Percentiles rank a stretch among this genome's conserved stretches.
Conservation (phyloP, 2,888 invertebrate genomes). For the Acrocera orbiculus region DNA sequence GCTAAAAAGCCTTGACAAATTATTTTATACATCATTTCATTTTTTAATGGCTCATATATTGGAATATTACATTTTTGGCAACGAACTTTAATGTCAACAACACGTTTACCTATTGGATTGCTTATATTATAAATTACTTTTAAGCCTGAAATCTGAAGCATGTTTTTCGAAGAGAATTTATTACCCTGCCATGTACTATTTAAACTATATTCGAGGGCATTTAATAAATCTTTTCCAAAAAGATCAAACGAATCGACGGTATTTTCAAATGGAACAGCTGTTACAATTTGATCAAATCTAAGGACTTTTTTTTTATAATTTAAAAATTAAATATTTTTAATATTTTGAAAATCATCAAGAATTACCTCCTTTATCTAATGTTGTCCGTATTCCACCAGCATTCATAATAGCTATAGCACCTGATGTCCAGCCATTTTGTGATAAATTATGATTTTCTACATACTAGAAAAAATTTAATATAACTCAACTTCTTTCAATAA, state of each 20-base stretch:
- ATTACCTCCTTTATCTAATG: constrained; percentile 45
- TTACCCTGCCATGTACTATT: constrained; percentile 24
- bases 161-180: constrained; percentile 33
- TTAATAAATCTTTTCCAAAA: constrained; percentile 43
- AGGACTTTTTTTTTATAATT: constrained; percentile 35
- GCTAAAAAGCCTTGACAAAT: constrained; percentile 42
- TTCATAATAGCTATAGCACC: constrained; percentile 50
- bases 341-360: neutral
- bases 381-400: constrained; percentile 50
- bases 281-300: constrained; percentile 49
- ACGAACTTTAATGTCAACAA: constrained; percentile 36
- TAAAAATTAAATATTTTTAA: neutral
- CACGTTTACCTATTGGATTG: constrained; percentile 39
- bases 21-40: constrained; percentile 41
- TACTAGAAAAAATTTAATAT: constrained; percentile 1
- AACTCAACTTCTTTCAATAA: too few relatives aligned
- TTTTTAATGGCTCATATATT: constrained; percentile 39
- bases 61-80: constrained; percentile 50
- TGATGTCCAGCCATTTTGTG: constrained; percentile 41
- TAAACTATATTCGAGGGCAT: constrained; percentile 42
- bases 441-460: constrained; percentile 26
- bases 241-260: constrained; percentile 51
- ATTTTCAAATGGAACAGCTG: constrained; percentile 61
- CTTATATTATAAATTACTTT: constrained; percentile 37
- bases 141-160: constrained; percentile 42